These are phyloP conservation scores for Puffinus mauretanicus DNA, from an alignment of 2,113 vertebrate genomes.

Conservation along the genomic window DNA sequence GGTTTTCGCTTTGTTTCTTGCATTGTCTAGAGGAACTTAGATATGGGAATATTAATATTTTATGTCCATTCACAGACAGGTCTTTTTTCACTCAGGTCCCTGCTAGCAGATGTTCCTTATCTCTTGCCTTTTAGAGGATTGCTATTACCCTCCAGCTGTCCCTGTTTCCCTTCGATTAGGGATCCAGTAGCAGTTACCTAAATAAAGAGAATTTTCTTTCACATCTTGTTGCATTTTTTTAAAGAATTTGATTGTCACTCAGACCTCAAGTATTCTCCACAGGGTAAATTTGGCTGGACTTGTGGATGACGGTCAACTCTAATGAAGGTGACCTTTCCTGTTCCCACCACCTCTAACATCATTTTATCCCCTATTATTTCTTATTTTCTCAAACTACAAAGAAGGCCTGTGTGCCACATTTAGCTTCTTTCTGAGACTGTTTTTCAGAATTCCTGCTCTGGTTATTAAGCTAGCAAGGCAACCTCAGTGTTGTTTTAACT, in stretches of 20 bases:
- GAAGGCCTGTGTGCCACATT: not conserved
- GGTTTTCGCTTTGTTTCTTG: slow-evolving; percentile 9
- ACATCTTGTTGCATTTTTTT: not conserved
- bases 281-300: not conserved
- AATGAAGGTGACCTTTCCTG: not conserved
- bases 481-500: not conserved
- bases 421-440: not conserved
- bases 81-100: slow-evolving; percentile 34
- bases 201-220: not conserved
- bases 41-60: slow-evolving; percentile 53
- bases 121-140: not conserved
- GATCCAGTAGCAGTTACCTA: not conserved
- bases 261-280: not conserved
- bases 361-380: not conserved
- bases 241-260: not conserved
- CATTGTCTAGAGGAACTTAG: not conserved
- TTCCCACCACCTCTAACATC: not conserved
- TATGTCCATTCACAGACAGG: slow-evolving; percentile 26
- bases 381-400: not conserved
- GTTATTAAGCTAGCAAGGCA: not conserved
- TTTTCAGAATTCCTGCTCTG: not conserved
- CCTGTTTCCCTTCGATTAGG: not conserved
- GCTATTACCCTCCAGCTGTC: slow-evolving; percentile 4
- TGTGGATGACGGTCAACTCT: not conserved
- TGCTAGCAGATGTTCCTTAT: slow-evolving; percentile 58